These are phyloP conservation scores for Anthopleura xanthogrammica DNA, from an alignment of 92 coral and sea anemone species.

Conservation along the genomic window DNA sequence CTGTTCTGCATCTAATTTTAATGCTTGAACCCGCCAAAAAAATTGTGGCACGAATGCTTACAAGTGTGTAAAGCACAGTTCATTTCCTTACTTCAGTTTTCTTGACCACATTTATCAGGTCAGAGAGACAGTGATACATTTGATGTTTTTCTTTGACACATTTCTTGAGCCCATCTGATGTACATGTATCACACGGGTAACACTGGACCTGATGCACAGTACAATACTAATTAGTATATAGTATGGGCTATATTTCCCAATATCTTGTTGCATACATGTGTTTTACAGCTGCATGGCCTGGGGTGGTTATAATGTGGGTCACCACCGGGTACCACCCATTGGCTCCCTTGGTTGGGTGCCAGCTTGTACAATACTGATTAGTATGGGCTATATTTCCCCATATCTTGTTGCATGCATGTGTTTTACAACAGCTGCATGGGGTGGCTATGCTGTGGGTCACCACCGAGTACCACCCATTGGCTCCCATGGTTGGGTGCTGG, in stretches of 20 bases:
- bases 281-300: too few species aligned
- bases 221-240: neutral
- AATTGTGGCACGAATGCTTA: neutral
- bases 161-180: slow-evolving; percentile 49
- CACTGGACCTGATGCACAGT: slow-evolving; percentile 74
- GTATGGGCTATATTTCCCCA: neutral
- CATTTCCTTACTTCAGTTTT: slow-evolving; percentile 32
- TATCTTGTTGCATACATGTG: too few species aligned
- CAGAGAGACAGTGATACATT: slow-evolving; percentile 88
- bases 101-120: slow-evolving; percentile 48
- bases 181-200: slow-evolving; percentile 71
- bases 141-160: slow-evolving; percentile 59
- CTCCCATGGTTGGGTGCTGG: too few species aligned
- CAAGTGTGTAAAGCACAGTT: too few species aligned
- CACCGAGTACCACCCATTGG: too few species aligned
- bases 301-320: too few species aligned
- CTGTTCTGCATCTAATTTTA: too few species aligned
- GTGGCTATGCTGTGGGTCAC: too few species aligned
- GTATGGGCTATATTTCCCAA: neutral
- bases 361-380: neutral
- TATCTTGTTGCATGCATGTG: too few species aligned
- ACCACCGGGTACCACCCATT: too few species aligned
- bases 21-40: neutral
- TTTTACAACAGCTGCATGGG: too few species aligned
- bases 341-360: too few species aligned